phyloP scores from a whole-genome alignment of 2,113 vertebrate species.

The Rattus rattus region DNA sequence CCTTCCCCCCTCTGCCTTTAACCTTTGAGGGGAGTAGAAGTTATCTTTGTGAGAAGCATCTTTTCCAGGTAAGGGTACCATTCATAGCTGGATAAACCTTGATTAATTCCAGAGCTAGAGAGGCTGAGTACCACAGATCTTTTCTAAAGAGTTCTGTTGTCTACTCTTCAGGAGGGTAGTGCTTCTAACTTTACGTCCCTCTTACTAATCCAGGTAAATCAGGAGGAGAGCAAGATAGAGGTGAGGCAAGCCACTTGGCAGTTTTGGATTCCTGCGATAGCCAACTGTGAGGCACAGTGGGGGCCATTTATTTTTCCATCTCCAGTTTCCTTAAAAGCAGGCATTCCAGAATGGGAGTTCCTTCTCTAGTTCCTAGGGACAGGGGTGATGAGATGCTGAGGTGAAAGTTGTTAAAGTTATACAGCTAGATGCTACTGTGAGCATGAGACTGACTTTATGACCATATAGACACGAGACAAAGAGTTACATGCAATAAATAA shows the following conservation, averaged over 20 bases:
- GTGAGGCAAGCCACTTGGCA: background rate
- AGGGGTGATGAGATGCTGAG: background rate
- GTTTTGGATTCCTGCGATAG: background rate
- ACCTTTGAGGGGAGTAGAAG: constrained; percentile 73
- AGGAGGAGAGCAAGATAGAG: background rate
- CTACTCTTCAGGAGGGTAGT: background rate
- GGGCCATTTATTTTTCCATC: background rate
- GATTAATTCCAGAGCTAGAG: background rate
- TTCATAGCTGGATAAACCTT: background rate
- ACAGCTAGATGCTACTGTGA: background rate
- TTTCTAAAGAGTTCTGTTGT: background rate
- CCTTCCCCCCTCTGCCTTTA: background rate
- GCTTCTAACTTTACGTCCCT: background rate
- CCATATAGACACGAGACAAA: background rate
- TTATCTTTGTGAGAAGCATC: constrained; percentile 58
- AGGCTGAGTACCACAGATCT: background rate
- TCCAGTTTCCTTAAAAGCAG: background rate
- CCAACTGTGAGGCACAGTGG: background rate
- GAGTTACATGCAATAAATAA: background rate
- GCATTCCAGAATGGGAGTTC: background rate
- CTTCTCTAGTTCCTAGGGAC: fast-evolving
- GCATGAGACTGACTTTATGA: background rate
- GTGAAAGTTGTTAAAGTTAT: background rate
- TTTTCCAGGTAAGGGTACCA: background rate
- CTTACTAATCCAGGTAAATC: background rate